Evolutionary conservation across 2,113 vertebrate species (phyloP).

Genomic region (Psammodynastes pulverulentus): DNA sequence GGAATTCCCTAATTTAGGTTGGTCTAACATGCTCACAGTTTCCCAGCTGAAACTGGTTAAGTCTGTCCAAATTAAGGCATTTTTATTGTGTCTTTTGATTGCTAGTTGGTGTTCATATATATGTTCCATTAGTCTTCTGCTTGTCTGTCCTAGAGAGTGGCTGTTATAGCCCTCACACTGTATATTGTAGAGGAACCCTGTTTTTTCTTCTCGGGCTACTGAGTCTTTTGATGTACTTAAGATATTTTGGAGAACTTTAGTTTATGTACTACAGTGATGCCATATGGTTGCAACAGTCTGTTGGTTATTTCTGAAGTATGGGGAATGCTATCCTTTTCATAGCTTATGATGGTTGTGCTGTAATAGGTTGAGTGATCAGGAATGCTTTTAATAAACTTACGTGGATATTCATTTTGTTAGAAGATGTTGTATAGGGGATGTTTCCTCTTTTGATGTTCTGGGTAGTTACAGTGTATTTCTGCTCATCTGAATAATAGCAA

Average conservation of each 20-base stretch:
- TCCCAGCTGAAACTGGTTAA: not conserved
- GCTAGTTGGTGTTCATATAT: not conserved
- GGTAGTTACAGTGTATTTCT: not conserved
- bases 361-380: not conserved
- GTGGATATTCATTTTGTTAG: not conserved
- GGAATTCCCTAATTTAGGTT: not conserved
- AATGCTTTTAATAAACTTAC: not conserved
- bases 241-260: not conserved
- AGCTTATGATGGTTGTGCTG: not conserved
- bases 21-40: not conserved
- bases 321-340: not conserved
- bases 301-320: not conserved
- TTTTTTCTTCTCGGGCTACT: not conserved
- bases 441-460: not conserved
- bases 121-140: not conserved
- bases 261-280: not conserved
- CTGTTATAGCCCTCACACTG: not conserved
- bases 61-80: not conserved
- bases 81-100: not conserved
- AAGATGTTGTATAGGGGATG: not conserved
- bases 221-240: not conserved
- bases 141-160: not conserved
- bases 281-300: not conserved
- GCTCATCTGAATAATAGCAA: not conserved
- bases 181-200: not conserved